These are phyloP conservation scores for Caenorhabditis macrosperma DNA, from an alignment of 2,888 invertebrate species.

Conservation along the genomic window DNA sequence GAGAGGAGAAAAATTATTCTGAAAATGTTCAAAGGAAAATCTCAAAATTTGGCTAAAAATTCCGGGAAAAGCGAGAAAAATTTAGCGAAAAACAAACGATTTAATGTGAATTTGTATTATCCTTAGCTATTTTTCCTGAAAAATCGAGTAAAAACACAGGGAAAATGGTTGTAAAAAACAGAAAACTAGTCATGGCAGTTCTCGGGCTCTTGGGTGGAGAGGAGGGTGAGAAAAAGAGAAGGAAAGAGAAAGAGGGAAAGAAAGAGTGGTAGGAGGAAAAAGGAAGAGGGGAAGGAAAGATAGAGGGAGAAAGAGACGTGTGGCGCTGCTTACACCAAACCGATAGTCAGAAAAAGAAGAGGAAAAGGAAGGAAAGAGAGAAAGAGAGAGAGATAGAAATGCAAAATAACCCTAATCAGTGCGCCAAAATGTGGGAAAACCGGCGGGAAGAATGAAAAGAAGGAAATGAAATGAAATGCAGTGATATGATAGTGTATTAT, in stretches of 20 bases:
- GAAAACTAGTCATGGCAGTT: constrained; percentile 36
- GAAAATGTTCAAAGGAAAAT: no score
- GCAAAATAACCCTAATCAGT: neutral
- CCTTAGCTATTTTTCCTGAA: constrained; percentile 17
- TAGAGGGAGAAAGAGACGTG: neutral
- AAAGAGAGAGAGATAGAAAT: constrained; percentile 8
- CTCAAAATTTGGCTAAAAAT: no score
- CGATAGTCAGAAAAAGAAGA: constrained; percentile 21
- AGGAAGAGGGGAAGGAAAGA: constrained; percentile 9
- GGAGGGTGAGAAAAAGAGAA: constrained; percentile 27
- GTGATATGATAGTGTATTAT: neutral
- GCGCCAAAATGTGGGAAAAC: neutral
- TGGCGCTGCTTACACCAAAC: constrained; percentile 1
- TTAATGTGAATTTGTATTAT: constrained; percentile 11
- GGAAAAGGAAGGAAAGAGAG: constrained; percentile 13
- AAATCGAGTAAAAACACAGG: constrained; percentile 17
- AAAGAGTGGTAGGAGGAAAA: neutral
- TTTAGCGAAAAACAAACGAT: neutral
- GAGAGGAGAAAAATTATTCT: no score
- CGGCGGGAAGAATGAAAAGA: no score
- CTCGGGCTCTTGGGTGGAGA: constrained; percentile 10
- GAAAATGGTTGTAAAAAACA: constrained; percentile 36
- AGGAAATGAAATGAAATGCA: neutral
- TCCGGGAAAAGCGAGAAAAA: neutral
- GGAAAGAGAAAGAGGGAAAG: constrained; percentile 21